Conservation (phyloP, 2,113 vertebrate species). For the Calidris pygmaea region DNA sequence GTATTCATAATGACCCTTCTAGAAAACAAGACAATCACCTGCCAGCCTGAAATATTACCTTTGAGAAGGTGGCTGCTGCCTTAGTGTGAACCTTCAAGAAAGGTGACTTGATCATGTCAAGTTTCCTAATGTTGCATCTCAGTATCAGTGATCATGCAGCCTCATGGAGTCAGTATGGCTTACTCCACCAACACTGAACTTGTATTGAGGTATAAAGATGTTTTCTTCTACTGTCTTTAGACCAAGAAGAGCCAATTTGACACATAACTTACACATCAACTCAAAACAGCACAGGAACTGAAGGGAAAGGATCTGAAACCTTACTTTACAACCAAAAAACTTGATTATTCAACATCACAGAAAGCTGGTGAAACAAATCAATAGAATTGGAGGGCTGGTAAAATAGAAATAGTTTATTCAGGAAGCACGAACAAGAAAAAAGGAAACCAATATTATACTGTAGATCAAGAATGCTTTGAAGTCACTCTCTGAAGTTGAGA, state of each 20-base stretch:
- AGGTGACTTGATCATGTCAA: background rate
- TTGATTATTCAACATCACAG: background rate
- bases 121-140: background rate
- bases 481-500: conserved; percentile 16
- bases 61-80: background rate
- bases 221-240: background rate
- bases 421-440: background rate
- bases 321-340: background rate
- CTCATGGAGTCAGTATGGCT: background rate
- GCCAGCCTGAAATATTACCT: background rate
- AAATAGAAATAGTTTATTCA: background rate
- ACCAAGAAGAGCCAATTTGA: background rate
- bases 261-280: background rate
- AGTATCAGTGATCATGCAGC: background rate
- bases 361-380: background rate
- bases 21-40: background rate
- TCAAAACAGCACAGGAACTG: background rate
- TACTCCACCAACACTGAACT: background rate
- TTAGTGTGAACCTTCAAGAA: background rate
- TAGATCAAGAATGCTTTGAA: conserved; percentile 50
- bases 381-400: background rate
- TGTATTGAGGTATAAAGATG: background rate
- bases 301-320: background rate
- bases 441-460: background rate
- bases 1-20: background rate